A percentile compares a stretch with the other conserved stretches of the same genome.
Evolutionary conservation across 2,113 vertebrate species (phyloP).

Genomic region (Spheniscus mendiculus): DNA sequence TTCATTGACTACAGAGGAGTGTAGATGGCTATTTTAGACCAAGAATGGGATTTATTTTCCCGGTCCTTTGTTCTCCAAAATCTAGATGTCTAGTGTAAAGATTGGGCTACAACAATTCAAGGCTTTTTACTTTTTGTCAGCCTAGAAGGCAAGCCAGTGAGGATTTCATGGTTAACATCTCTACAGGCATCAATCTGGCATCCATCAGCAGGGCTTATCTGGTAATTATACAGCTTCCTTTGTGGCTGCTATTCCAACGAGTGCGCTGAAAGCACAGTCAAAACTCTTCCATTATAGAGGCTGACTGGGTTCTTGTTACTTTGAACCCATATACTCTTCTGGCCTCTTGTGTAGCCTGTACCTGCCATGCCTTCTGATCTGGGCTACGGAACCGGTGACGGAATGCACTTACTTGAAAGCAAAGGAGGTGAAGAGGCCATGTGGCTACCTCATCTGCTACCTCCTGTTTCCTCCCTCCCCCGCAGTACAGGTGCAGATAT

Average conservation of each 20-base stretch:
- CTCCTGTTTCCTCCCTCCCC: background rate
- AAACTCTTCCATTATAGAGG: background rate
- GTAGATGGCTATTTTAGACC: background rate
- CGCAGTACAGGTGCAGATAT: background rate
- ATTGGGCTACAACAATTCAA: background rate
- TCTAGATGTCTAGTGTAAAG: background rate
- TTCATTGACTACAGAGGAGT: background rate
- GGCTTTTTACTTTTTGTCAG: background rate
- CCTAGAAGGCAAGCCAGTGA: background rate
- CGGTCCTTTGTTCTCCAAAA: background rate
- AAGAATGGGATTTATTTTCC: background rate
- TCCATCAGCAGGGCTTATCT: background rate
- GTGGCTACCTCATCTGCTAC: background rate
- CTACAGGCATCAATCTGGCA: rapidly evolving
- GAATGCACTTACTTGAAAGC: background rate
- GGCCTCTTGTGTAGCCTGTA: rapidly evolving
- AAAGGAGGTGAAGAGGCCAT: background rate
- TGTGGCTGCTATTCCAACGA: background rate
- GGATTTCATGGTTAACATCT: background rate
- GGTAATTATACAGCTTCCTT: background rate
- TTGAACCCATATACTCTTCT: background rate
- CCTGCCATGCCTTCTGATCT: background rate
- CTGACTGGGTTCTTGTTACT: background rate
- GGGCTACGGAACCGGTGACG: background rate
- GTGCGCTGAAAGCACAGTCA: background rate